A percentile compares a stretch with the other conserved stretches of the same genome.
phyloP scores from a whole-genome alignment of 2,888 invertebrate genomes.

The Aporophyla lueneburgensis region DNA sequence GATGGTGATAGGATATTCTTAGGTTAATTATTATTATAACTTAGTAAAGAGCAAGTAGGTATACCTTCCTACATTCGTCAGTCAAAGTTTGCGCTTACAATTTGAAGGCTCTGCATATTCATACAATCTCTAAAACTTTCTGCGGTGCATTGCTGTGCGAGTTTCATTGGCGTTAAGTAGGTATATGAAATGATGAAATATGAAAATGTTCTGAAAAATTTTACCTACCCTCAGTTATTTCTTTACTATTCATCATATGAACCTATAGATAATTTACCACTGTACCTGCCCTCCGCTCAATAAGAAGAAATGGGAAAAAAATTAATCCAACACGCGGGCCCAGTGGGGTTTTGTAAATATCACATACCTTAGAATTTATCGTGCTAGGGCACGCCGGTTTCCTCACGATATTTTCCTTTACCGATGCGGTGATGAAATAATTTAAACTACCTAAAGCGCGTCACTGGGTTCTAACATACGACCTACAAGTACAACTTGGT shows the following conservation, averaged over 20 bases:
- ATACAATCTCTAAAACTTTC: slow-evolving; percentile 69
- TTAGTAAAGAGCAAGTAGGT: slow-evolving; percentile 35
- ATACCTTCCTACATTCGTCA: slow-evolving; percentile 39
- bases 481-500: too few relatives aligned
- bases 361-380: too few relatives aligned
- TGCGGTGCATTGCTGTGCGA: slow-evolving; percentile 54
- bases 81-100: slow-evolving; percentile 70
- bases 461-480: too few relatives aligned
- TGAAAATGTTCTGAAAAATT: slow-evolving; percentile 14
- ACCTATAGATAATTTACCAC: too few relatives aligned
- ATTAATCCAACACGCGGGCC: too few relatives aligned
- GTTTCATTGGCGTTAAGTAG: slow-evolving; percentile 57
- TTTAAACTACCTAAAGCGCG: too few relatives aligned
- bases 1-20: background rate
- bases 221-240: slow-evolving; percentile 1
- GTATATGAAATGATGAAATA: slow-evolving; percentile 50
- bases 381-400: too few relatives aligned
- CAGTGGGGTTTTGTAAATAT: too few relatives aligned
- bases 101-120: slow-evolving; percentile 73
- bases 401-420: too few relatives aligned
- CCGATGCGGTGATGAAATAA: too few relatives aligned
- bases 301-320: too few relatives aligned
- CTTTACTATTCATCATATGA: background rate
- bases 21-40: slow-evolving; percentile 23
- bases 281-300: too few relatives aligned